Percentiles rank a stretch among this genome's conserved stretches.
Conservation (phyloP, 2,113 vertebrate species). For the Platysteira castanea region DNA sequence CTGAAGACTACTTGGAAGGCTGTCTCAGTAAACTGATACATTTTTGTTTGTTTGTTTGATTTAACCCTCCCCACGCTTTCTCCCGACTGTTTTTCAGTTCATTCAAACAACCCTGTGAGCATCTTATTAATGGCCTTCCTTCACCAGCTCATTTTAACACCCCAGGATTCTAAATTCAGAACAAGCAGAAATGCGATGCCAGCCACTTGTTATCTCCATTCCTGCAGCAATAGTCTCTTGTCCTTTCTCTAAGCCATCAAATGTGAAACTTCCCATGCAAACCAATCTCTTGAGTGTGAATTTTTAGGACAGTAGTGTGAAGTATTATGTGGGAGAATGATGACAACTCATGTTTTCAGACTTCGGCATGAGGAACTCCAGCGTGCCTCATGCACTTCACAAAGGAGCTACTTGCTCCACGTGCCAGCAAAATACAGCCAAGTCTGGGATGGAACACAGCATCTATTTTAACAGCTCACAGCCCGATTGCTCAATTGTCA, state of each 20-base stretch:
- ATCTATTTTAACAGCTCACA: neutral
- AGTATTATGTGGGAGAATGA: neutral
- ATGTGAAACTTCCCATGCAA: neutral
- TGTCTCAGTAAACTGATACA: neutral
- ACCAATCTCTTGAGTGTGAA: neutral
- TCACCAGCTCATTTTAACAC: neutral
- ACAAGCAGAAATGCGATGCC: neutral
- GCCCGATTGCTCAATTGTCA: neutral
- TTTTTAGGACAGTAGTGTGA: neutral
- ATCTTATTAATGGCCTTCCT: neutral
- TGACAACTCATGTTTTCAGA: accelerated
- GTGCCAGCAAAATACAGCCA: neutral
- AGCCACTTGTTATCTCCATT: neutral
- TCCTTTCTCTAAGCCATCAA: neutral
- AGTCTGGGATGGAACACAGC: neutral
- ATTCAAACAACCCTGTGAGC: neutral
- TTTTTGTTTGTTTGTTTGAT: neutral
- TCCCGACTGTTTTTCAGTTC: neutral
- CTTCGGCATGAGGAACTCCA: neutral
- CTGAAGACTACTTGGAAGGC: neutral
- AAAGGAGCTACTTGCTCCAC: neutral
- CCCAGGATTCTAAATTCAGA: neutral
- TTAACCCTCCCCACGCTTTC: neutral
- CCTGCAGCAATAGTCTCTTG: neutral
- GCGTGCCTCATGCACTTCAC: accelerated